These are phyloP conservation scores for Dreissena rostriformis DNA, from an alignment of 1,140 invertebrate genomes.

Conservation along the genomic window DNA sequence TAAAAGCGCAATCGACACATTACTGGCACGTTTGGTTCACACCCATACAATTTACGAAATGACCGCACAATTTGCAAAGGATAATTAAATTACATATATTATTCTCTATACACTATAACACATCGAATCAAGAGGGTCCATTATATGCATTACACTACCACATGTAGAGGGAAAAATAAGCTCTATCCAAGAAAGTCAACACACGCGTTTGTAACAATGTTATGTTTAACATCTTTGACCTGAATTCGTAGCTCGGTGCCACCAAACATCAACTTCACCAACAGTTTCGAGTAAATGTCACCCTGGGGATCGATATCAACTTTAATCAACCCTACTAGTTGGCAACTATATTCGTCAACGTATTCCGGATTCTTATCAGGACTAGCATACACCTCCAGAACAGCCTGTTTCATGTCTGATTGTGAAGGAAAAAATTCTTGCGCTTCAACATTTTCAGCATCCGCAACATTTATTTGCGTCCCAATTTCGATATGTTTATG, in stretches of 20 bases:
- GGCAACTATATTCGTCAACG: conserved; percentile 1
- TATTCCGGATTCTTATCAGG: neutral
- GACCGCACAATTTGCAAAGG: too few relatives aligned
- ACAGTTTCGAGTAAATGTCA: neutral
- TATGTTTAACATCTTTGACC: conserved; percentile 13
- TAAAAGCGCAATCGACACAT: too few relatives aligned
- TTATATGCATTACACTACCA: too few relatives aligned
- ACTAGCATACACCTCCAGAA: neutral
- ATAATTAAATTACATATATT: too few relatives aligned
- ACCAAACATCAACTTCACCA: conserved; percentile 17
- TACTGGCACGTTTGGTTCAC: too few relatives aligned
- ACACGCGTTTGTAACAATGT: neutral
- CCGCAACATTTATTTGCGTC: neutral
- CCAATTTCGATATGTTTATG: conserved; percentile 23
- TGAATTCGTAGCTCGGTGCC: conserved; percentile 13
- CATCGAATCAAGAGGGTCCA: too few relatives aligned
- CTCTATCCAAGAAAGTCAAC: conserved; percentile 39
- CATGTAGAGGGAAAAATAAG: too few relatives aligned
- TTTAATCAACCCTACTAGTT: neutral
- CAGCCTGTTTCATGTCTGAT: neutral
- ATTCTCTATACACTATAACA: too few relatives aligned
- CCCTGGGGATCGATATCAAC: neutral
- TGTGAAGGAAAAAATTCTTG: neutral
- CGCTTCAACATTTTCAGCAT: neutral
- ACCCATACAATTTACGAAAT: too few relatives aligned